These are phyloP conservation scores for Miichthys miiuy DNA, from an alignment of 2,797 vertebrate species.

Conservation along the genomic window DNA sequence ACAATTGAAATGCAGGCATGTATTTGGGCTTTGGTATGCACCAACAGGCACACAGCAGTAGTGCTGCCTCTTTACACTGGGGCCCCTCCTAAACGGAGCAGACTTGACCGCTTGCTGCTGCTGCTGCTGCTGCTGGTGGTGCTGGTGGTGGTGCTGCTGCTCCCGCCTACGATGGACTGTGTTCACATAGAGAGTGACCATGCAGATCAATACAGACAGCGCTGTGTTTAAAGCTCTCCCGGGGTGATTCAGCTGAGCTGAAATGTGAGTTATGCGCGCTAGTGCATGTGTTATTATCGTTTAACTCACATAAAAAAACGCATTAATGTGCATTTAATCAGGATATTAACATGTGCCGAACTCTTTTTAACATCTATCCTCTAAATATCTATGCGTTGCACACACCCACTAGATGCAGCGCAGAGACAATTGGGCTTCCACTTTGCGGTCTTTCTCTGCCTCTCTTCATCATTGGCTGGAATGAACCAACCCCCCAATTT, in stretches of 20 bases:
- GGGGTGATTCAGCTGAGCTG: background rate
- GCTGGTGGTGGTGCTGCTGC: conserved; percentile 44
- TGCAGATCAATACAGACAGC: conserved; percentile 43
- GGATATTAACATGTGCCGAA: background rate
- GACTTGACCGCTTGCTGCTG: conserved; percentile 53
- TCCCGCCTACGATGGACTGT: conserved; percentile 71
- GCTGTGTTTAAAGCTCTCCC: background rate
- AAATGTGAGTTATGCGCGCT: background rate
- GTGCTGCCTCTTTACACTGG: conserved; percentile 64
- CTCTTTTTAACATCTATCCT: conserved; percentile 37
- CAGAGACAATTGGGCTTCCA: conserved; percentile 54
- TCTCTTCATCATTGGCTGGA: conserved; percentile 56
- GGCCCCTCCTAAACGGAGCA: conserved; percentile 73
- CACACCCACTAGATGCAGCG: conserved; percentile 55
- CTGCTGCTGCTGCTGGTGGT: too few relatives aligned
- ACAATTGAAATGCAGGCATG: conserved; percentile 70
- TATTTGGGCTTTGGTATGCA: conserved; percentile 68
- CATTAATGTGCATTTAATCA: background rate
- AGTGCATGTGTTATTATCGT: background rate
- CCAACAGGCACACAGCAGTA: conserved; percentile 49
- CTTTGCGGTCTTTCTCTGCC: conserved; percentile 35
- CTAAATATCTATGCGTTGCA: conserved; percentile 56
- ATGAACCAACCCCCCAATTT: conserved; percentile 49
- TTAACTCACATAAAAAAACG: background rate
- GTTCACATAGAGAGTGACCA: conserved; percentile 53